phyloP scores from a whole-genome alignment of 2,888 invertebrate species.

The Drosophila nr. medialis region DNA sequence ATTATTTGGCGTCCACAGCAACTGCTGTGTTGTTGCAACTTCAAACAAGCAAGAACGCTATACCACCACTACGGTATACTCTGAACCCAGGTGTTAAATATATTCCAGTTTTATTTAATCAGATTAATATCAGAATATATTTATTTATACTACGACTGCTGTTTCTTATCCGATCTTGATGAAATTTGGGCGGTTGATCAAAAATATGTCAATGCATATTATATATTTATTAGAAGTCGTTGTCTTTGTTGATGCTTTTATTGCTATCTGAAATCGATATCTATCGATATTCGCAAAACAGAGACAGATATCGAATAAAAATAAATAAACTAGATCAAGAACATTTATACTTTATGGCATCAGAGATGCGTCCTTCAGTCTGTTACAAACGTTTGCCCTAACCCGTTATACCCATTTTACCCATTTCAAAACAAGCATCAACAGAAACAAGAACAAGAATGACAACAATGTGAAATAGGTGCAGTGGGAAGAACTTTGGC shows the following conservation, averaged over 20 bases:
- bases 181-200: not conserved
- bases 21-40: not conserved
- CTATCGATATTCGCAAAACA: not conserved
- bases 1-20: conserved; percentile 36
- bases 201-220: not conserved
- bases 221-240: not conserved
- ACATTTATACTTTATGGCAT: not conserved
- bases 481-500: conserved; percentile 44
- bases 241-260: not conserved
- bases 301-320: not conserved
- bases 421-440: not conserved
- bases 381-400: not conserved
- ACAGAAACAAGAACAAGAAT: not conserved
- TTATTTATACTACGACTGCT: not conserved
- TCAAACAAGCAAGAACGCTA: not conserved
- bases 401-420: not conserved
- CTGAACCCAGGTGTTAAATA: not conserved
- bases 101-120: not conserved
- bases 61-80: not conserved
- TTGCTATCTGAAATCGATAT: not conserved
- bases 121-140: not conserved
- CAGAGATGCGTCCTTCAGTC: not conserved
- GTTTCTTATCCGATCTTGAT: not conserved
- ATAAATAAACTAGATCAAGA: not conserved
- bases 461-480: conserved; percentile 22